These are phyloP conservation scores for Tinea trinotella DNA, from an alignment of 2,888 invertebrate species.

Conservation along the genomic window DNA sequence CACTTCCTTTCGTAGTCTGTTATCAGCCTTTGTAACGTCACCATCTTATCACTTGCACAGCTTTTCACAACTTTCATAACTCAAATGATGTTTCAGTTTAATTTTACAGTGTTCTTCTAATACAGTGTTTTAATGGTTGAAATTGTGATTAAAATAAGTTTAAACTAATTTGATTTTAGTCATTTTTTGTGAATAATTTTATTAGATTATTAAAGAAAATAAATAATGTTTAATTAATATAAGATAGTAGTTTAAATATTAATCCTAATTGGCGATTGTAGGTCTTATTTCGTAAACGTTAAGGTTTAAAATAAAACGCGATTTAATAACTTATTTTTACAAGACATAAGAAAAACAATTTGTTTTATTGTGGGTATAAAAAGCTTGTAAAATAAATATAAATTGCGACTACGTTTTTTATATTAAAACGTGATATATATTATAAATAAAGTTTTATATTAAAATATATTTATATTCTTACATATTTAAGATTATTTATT, in stretches of 20 bases:
- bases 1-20: conserved; percentile 68
- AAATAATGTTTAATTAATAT: background rate
- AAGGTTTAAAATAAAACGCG: background rate
- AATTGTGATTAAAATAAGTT: no score
- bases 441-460: no score
- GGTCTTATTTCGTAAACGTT: background rate
- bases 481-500: no score
- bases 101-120: background rate
- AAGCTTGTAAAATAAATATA: background rate
- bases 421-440: no score
- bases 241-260: no score
- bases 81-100: background rate
- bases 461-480: no score
- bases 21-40: conserved; percentile 64
- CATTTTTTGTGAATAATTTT: background rate
- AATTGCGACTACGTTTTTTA: no score
- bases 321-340: no score
- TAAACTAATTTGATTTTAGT: no score
- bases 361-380: background rate
- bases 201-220: background rate
- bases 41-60: conserved; percentile 29
- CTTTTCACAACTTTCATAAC: background rate
- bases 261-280: background rate
- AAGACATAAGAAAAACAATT: no score
- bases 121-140: background rate